Conservation (phyloP, 2,797 vertebrate genomes). For the Cirrhinus molitorella region DNA sequence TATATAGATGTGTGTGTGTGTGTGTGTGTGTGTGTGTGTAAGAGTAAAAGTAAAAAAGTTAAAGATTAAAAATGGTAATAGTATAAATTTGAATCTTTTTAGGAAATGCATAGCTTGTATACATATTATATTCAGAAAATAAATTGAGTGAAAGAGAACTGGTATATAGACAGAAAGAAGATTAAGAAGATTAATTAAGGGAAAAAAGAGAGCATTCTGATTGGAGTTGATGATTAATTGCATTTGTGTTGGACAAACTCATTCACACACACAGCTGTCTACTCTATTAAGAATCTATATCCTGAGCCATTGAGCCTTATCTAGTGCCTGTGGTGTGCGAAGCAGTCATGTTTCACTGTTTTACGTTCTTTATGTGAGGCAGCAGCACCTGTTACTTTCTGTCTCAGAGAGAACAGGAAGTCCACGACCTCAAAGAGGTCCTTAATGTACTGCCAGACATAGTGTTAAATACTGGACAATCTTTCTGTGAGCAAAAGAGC, state of each 20-base stretch:
- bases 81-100: too few species aligned
- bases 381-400: slow-evolving; percentile 45
- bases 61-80: too few species aligned
- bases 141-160: too few species aligned
- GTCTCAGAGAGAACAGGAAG: slow-evolving; percentile 24
- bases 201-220: not conserved
- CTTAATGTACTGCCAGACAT: slow-evolving; percentile 15
- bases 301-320: slow-evolving; percentile 4
- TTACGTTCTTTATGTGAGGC: slow-evolving; percentile 22
- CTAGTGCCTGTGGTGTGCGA: slow-evolving; percentile 16
- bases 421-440: slow-evolving; percentile 7
- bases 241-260: not conserved
- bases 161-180: not conserved
- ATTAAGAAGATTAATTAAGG: not conserved
- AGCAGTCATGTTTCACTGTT: slow-evolving; percentile 17
- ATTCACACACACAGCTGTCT: slow-evolving; percentile 6
- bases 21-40: too few species aligned
- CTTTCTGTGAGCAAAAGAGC: not conserved
- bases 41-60: too few species aligned
- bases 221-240: slow-evolving; percentile 2
- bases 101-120: too few species aligned
- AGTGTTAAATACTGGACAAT: not conserved
- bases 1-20: too few species aligned
- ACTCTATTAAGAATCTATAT: not conserved
- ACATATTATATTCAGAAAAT: too few species aligned